A percentile compares a stretch with the other conserved stretches of the same genome.
phyloP scores from a whole-genome alignment of 2,888 invertebrate genomes.

The Zaprionus obscuricornis region DNA sequence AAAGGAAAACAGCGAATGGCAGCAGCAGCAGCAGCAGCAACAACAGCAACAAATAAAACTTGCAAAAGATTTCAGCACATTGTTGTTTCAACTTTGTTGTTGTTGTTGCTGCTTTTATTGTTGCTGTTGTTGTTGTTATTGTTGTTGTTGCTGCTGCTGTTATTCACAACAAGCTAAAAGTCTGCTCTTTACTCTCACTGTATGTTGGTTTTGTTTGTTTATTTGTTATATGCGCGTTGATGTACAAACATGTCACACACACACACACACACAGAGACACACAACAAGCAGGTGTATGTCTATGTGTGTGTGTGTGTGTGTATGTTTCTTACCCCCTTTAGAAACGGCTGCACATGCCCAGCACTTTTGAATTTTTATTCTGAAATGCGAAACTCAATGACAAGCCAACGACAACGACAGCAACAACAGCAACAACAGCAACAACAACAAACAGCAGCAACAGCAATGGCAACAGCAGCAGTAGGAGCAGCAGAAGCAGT shows the following conservation, averaged over 20 bases:
- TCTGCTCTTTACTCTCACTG: slow-evolving; percentile 43
- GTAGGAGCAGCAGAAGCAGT: slow-evolving; percentile 7
- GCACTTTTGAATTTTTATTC: slow-evolving; percentile 65
- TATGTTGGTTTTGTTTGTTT: slow-evolving; percentile 51
- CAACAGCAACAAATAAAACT: slow-evolving; percentile 35
- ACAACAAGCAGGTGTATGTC: slow-evolving; percentile 40
- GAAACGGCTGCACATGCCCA: slow-evolving; percentile 41
- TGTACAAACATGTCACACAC: slow-evolving; percentile 62
- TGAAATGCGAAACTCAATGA: slow-evolving; percentile 69
- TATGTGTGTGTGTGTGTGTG: slow-evolving; percentile 18
- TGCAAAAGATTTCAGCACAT: slow-evolving; percentile 62
- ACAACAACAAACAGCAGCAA: slow-evolving; percentile 4
- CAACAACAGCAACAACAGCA: slow-evolving; percentile 25
- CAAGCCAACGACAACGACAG: slow-evolving; percentile 59
- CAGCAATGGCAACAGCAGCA: slow-evolving; percentile 12
- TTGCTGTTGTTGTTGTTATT: slow-evolving; percentile 26
- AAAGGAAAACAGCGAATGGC: slow-evolving; percentile 33
- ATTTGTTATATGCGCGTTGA: slow-evolving; percentile 64
- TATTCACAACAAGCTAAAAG: slow-evolving; percentile 63
- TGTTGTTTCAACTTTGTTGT: slow-evolving; percentile 48
- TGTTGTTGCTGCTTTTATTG: slow-evolving; percentile 17
- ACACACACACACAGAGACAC: slow-evolving; percentile 28
- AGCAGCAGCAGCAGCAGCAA: not conserved
- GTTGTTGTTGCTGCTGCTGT: slow-evolving; percentile 40
- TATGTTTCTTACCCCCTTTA: slow-evolving; percentile 35